Percentiles rank a stretch among this genome's conserved stretches.
Conservation (phyloP, 2,797 vertebrate genomes). For the Anableps anableps region DNA sequence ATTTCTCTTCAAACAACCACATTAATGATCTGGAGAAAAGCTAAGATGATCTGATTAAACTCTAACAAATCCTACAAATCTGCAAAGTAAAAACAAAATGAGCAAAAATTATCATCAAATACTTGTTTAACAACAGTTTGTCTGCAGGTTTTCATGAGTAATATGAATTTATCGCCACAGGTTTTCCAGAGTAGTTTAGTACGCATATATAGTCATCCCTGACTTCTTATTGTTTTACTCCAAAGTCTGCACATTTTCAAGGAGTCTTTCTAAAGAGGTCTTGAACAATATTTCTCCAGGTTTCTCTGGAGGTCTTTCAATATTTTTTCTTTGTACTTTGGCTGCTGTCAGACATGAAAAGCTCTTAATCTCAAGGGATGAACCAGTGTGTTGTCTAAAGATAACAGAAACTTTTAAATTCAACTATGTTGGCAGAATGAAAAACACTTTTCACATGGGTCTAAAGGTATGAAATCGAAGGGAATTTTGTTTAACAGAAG, state of each 20-base stretch:
- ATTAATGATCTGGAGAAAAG: background rate
- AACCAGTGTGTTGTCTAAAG: background rate
- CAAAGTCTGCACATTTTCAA: background rate
- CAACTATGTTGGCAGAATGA: background rate
- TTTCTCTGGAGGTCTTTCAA: background rate
- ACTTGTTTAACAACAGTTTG: background rate
- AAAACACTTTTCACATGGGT: background rate
- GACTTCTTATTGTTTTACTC: background rate
- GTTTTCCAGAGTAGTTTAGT: no score
- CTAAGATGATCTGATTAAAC: background rate
- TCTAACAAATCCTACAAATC: background rate
- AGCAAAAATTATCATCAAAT: background rate
- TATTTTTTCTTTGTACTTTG: background rate
- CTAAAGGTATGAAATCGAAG: background rate
- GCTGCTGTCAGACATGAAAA: background rate
- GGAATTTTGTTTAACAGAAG: background rate
- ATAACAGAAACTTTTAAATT: background rate
- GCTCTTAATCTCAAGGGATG: background rate
- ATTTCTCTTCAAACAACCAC: background rate
- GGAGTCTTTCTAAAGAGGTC: background rate
- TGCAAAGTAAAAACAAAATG: background rate
- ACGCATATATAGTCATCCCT: no score
- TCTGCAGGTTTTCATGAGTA: background rate
- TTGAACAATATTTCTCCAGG: background rate
- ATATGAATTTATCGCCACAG: background rate